Percentiles rank a stretch among this genome's conserved stretches.
Evolutionary conservation across 2,888 invertebrate genomes (phyloP).

Genomic region (Xestia ashworthii): DNA sequence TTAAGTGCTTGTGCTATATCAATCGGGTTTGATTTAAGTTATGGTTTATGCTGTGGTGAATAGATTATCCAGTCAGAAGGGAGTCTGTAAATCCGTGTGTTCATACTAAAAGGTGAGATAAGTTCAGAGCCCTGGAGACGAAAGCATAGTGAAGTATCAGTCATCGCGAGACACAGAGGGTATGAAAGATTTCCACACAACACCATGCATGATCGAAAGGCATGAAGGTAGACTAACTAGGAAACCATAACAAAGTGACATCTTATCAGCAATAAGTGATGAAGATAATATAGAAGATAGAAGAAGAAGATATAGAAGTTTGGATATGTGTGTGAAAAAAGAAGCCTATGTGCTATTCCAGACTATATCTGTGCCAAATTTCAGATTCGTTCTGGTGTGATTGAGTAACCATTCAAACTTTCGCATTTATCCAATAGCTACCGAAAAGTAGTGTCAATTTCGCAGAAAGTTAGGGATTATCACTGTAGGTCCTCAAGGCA

Average conservation of each 20-base stretch:
- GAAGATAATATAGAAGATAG: not conserved
- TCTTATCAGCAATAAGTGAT: not conserved
- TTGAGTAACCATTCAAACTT: too few relatives aligned
- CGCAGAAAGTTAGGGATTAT: not conserved
- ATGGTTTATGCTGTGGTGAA: not conserved
- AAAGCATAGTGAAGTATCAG: not conserved
- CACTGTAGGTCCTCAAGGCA: not conserved
- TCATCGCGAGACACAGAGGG: not conserved
- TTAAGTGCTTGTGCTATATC: conserved; percentile 30
- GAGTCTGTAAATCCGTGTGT: not conserved
- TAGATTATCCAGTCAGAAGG: not conserved
- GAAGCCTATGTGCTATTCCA: too few relatives aligned
- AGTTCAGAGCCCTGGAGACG: not conserved
- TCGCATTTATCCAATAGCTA: not conserved
- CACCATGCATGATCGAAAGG: not conserved
- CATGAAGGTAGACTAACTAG: not conserved
- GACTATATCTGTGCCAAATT: too few relatives aligned
- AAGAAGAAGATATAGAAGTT: too few relatives aligned
- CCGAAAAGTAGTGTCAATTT: not conserved
- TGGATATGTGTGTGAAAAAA: too few relatives aligned
- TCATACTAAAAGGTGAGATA: not conserved
- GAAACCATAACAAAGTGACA: not conserved
- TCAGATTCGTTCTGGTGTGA: too few relatives aligned
- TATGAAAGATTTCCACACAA: not conserved
- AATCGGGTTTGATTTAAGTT: conserved; percentile 20